A percentile compares a stretch with the other conserved stretches of the same genome.
Evolutionary conservation across 2,797 vertebrate genomes (phyloP).

Genomic region (Rhabdomys pumilio): DNA sequence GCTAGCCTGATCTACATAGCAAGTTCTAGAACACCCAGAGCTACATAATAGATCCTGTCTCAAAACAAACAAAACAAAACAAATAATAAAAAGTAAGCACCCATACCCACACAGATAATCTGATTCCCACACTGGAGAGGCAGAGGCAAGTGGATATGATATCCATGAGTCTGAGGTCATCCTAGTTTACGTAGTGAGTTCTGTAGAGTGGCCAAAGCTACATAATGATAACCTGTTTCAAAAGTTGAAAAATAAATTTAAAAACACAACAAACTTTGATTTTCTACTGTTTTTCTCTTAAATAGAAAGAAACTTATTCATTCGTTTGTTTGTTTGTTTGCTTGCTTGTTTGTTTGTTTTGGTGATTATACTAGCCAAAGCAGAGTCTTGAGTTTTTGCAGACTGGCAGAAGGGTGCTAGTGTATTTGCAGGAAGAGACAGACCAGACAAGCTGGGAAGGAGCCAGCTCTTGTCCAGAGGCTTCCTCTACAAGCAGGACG

Average conservation of each 20-base stretch:
- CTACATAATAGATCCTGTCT: neutral
- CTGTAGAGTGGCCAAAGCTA: neutral
- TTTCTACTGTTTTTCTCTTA: constrained; percentile 22
- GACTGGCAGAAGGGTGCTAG: neutral
- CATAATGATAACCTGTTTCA: neutral
- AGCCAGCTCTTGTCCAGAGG: neutral
- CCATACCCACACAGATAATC: neutral
- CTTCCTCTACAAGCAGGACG: neutral
- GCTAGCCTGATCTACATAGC: neutral
- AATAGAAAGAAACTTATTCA: neutral
- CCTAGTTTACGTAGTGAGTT: neutral
- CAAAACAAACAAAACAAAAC: neutral
- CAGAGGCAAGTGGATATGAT: neutral
- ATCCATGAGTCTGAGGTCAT: neutral
- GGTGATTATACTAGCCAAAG: neutral
- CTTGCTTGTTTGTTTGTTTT: neutral
- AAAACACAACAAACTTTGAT: neutral
- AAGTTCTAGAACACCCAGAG: neutral
- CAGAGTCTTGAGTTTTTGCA: neutral
- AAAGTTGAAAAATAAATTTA: neutral
- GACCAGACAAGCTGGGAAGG: neutral
- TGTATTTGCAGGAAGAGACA: too few species aligned
- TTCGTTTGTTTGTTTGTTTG: too few species aligned
- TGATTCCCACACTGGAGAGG: neutral
- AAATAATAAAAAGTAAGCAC: neutral